These are phyloP conservation scores for Sakesphorus luctuosus DNA, from an alignment of 2,113 vertebrate species.

Conservation along the genomic window DNA sequence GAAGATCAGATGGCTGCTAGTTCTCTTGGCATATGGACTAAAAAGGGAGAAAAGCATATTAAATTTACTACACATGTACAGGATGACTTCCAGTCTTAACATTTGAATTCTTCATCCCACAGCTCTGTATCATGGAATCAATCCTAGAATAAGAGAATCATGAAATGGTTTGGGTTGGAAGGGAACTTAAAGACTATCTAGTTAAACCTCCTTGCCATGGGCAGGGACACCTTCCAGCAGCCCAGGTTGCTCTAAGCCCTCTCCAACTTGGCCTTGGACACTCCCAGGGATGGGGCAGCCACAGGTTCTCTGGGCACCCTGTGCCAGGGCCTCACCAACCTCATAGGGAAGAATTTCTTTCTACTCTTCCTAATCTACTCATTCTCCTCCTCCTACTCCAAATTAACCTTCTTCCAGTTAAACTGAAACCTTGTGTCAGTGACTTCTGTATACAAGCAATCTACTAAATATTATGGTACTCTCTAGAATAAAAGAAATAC, in stretches of 20 bases:
- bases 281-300: neutral
- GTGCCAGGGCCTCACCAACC: fast-evolving
- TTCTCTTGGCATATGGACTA: neutral
- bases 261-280: fast-evolving
- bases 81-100: neutral
- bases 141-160: neutral
- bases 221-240: fast-evolving
- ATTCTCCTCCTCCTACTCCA: neutral
- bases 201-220: neutral
- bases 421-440: neutral
- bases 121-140: neutral
- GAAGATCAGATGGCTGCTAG: neutral
- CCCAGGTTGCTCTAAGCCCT: fast-evolving
- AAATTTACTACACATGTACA: neutral
- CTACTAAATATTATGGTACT: neutral
- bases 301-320: neutral
- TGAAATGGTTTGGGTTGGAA: neutral
- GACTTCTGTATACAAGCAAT: neutral
- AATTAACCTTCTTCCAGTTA: neutral
- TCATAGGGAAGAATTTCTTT: neutral
- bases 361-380: no score
- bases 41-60: neutral
- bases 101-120: neutral
- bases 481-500: neutral
- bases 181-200: fast-evolving